phyloP scores from a whole-genome alignment of 1,140 invertebrate species.

The Caenorhabditis latens region DNA sequence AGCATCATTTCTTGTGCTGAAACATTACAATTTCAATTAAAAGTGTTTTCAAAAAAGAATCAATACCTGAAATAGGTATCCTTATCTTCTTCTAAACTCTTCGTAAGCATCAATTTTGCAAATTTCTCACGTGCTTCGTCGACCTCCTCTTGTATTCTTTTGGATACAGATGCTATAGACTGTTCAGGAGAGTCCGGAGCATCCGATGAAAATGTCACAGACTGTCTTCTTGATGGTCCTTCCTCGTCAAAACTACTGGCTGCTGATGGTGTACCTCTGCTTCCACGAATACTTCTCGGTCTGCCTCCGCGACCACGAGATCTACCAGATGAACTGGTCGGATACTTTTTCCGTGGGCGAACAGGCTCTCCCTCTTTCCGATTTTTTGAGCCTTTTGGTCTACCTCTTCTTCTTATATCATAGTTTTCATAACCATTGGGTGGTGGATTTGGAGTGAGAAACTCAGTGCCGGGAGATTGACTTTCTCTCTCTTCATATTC shows the following conservation, averaged over 20 bases:
- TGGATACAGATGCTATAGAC: neutral
- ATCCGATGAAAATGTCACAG: neutral
- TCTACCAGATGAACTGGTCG: neutral
- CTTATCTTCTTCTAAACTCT: neutral
- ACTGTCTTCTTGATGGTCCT: neutral
- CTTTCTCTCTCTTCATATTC: neutral
- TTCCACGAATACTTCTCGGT: slow-evolving; percentile 8
- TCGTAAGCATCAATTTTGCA: neutral
- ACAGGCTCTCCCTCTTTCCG: neutral
- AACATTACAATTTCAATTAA: neutral
- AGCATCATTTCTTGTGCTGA: neutral
- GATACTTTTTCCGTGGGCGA: too few species aligned
- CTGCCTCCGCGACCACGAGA: slow-evolving; percentile 5
- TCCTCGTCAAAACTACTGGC: neutral
- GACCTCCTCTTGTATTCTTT: neutral
- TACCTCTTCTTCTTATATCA: neutral
- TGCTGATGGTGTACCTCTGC: neutral
- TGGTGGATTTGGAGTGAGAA: neutral
- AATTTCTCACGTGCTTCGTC: neutral
- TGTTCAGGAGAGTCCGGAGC: neutral
- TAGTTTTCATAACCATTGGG: slow-evolving; percentile 14
- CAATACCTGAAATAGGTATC: neutral
- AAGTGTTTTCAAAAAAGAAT: neutral
- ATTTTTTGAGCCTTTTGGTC: slow-evolving; percentile 18
- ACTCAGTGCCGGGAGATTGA: neutral